Percentiles rank a stretch among this genome's conserved stretches.
Conservation (phyloP, 2,797 vertebrate genomes). For the Dendrocincla fuliginosa region DNA sequence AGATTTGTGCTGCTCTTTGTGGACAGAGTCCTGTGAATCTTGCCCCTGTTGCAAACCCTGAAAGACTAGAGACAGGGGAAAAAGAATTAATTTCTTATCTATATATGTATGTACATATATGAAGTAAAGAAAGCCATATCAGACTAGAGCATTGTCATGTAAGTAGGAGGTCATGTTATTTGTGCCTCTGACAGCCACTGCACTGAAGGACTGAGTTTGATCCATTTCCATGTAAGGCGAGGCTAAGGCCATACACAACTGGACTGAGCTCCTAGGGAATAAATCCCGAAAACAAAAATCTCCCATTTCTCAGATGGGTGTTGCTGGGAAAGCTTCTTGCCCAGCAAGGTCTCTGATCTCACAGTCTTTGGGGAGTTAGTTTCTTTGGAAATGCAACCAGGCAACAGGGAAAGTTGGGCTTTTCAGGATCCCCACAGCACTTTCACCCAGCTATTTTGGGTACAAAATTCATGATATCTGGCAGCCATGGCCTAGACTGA, state of each 20-base stretch:
- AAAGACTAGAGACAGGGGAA: background rate
- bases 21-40: background rate
- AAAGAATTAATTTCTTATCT: background rate
- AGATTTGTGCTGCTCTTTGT: background rate
- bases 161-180: background rate
- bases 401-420: accelerated
- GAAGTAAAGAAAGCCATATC: background rate
- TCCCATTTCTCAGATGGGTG: background rate
- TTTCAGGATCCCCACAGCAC: background rate
- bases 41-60: background rate
- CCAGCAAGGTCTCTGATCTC: background rate
- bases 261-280: background rate
- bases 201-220: background rate
- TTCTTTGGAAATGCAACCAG: background rate
- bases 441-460: background rate
- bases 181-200: background rate
- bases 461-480: background rate
- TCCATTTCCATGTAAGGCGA: background rate
- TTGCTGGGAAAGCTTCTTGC: background rate
- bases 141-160: background rate
- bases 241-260: background rate
- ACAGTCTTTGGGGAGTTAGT: background rate
- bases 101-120: accelerated
- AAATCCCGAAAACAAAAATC: background rate
- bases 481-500: background rate